phyloP scores from a whole-genome alignment of 2,888 invertebrate species.

The Eupeodes latifasciatus region DNA sequence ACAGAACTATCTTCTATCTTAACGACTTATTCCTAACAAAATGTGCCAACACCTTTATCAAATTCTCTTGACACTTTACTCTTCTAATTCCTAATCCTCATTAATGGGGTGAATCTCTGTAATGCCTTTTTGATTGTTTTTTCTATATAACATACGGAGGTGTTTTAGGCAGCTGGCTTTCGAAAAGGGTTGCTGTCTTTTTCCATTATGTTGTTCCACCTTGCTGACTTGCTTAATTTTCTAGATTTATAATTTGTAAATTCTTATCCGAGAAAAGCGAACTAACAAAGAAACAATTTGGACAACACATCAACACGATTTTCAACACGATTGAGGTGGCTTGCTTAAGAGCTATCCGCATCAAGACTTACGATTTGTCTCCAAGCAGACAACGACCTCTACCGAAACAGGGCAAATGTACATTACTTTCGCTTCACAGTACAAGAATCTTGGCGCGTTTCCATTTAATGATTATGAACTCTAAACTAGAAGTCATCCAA shows the following conservation, averaged over 20 bases:
- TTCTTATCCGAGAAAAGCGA: not conserved
- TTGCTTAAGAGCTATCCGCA: not conserved
- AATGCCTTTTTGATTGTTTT: not conserved
- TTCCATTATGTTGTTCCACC: not conserved
- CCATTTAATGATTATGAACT: not conserved
- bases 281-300: not conserved
- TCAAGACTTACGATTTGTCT: not conserved
- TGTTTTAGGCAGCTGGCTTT: not conserved
- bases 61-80: not conserved
- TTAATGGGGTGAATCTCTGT: no score
- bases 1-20: no score
- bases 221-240: not conserved
- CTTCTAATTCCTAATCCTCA: not conserved
- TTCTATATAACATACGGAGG: not conserved
- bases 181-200: not conserved
- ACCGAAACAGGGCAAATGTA: not conserved
- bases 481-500: not conserved
- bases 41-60: no score
- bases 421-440: not conserved
- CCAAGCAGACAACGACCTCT: not conserved
- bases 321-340: not conserved
- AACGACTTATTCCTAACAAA: no score
- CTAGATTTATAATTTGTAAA: not conserved
- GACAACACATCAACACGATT: not conserved
- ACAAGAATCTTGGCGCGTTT: not conserved